Percentiles rank a stretch among this genome's conserved stretches.
phyloP scores from a whole-genome alignment of 2,113 vertebrate genomes.

The Oncorhynchus mykiss region DNA sequence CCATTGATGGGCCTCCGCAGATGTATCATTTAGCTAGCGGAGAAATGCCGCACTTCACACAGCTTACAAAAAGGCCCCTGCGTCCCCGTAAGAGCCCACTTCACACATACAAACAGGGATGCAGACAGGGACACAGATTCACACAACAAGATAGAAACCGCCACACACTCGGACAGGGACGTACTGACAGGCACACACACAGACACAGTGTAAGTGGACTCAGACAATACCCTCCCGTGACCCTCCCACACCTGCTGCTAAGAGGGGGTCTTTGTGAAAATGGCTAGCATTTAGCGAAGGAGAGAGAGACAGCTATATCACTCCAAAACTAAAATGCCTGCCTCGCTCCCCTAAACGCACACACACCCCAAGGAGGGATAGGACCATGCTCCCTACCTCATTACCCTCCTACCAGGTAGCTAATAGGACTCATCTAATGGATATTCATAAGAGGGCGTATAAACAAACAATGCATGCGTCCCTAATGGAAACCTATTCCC shows the following conservation, averaged over 20 bases:
- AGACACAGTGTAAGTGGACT: constrained; percentile 1
- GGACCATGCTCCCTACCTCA: constrained; percentile 6
- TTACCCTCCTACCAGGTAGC: constrained; percentile 21
- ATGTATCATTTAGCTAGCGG: background rate
- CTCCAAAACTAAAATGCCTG: constrained; percentile 37
- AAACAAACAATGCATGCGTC: background rate
- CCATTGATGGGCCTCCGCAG: constrained; percentile 19
- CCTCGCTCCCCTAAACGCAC: background rate
- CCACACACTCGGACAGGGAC: background rate
- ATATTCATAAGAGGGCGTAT: constrained; percentile 8
- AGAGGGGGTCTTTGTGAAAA: constrained; percentile 28
- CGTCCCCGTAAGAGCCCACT: constrained; percentile 11
- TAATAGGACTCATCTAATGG: constrained; percentile 24
- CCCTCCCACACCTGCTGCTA: background rate
- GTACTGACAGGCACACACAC: background rate
- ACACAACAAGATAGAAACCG: background rate
- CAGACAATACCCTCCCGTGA: constrained; percentile 4
- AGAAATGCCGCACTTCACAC: background rate
- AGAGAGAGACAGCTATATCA: constrained; percentile 42
- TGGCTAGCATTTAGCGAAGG: constrained; percentile 19
- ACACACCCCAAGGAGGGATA: too few relatives aligned
- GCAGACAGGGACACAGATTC: background rate
- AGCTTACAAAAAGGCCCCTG: background rate
- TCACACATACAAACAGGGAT: background rate
- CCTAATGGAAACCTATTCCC: background rate